Percentiles rank a stretch among this genome's conserved stretches.
Conservation (phyloP, 2,797 vertebrate genomes). For the Strix occidentalis region DNA sequence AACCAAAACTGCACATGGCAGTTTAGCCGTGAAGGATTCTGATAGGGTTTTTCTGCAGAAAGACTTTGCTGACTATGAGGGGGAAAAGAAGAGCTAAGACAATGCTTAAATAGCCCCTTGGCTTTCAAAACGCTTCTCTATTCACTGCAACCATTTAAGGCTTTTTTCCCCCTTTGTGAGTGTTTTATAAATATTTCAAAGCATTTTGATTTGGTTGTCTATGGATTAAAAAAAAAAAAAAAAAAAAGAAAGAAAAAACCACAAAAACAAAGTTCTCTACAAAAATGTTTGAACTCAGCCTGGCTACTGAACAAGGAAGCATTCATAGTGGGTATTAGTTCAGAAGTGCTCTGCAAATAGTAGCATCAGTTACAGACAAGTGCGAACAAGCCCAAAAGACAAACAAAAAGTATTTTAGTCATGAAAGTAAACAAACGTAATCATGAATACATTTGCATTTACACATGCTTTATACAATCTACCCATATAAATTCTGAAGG, state of each 20-base stretch:
- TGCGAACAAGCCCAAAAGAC: not conserved
- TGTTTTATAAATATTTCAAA: not conserved
- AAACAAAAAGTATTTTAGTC: not conserved
- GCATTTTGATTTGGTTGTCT: not conserved
- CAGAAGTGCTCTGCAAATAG: not conserved
- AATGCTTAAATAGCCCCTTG: not conserved
- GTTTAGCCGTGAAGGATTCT: not conserved
- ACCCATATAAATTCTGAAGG: not conserved
- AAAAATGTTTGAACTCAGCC: not conserved
- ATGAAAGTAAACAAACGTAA: not conserved
- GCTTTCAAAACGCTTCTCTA: not conserved
- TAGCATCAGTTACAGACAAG: not conserved
- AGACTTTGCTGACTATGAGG: not conserved
- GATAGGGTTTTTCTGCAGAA: not conserved
- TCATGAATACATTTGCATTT: not conserved
- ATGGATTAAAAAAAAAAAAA: fast-evolving
- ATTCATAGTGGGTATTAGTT: not conserved
- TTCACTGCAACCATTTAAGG: not conserved
- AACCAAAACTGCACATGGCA: not conserved
- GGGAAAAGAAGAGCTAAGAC: not conserved
- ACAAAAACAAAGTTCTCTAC: not conserved
- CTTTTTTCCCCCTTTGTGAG: not conserved
- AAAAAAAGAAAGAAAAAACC: no score
- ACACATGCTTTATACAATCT: not conserved
- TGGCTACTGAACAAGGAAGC: not conserved